Conservation (phyloP, 2,888 invertebrate species). For the Folsomia manolachei region DNA sequence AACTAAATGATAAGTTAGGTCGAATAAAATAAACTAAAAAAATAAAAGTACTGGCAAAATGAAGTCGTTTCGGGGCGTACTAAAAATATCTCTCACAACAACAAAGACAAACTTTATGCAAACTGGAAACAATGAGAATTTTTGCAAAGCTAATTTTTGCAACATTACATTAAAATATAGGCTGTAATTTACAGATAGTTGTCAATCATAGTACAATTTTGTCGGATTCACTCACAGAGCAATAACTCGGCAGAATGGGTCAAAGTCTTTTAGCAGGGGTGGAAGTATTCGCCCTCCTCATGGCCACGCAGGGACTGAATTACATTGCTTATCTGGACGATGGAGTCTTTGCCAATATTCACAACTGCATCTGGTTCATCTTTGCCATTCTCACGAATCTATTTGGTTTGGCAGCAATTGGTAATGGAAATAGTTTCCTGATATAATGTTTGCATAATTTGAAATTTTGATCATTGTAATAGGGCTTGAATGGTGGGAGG, state of each 20-base stretch:
- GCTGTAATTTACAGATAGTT: no score
- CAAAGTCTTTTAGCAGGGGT: neutral
- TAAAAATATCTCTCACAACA: no score
- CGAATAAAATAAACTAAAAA: neutral
- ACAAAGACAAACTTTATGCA: no score
- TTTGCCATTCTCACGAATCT: neutral
- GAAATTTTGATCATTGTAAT: neutral
- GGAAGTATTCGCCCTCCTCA: neutral
- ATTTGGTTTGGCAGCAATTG: neutral
- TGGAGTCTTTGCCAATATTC: neutral
- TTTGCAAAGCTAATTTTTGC: no score
- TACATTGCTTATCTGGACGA: neutral
- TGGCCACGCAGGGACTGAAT: neutral
- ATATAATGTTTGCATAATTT: neutral
- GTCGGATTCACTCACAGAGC: no score
- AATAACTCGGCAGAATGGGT: neutral
- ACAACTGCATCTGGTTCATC: conserved; percentile 15
- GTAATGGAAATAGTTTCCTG: conserved; percentile 5
- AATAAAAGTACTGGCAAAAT: neutral
- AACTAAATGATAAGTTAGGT: neutral
- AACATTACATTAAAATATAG: no score
- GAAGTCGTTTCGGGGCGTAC: no score
- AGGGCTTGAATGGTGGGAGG: conserved; percentile 3
- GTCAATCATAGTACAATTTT: no score
- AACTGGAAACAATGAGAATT: no score